Evolutionary conservation across 2,797 vertebrate species (phyloP), one percentile per base, ranked within the genome.

Genomic region (Sebastes hubbsi): DNA sequence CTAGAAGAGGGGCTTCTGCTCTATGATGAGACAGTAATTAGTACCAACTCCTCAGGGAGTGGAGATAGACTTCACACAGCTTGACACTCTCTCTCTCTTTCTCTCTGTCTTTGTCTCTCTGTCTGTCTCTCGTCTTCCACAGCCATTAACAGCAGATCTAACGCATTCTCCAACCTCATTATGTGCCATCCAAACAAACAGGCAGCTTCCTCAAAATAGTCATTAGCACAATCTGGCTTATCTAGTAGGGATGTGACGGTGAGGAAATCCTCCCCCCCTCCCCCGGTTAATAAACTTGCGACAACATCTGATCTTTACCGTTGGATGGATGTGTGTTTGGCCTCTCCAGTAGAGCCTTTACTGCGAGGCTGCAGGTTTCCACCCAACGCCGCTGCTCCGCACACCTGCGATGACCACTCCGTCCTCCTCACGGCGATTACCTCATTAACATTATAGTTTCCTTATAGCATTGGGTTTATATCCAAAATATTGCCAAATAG

Each of bases 11-110:
- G 75, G 65, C 81, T 84, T 87, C 72, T 81, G 86, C 83, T 91
- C 75, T 54, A 60, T 91, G 88, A 92, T 90, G 86, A 93, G 85
- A 88, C 81, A 58, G 87, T 93, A 93, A 95, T 94, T 91, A 92
- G 91, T 86, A 65, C 75, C 18, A 86, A 67, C 80, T 92, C 92
- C 91, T 85, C 34, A 81, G 92, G 90, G 91, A 93, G 80, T 61
- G 49, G 70, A 87, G 89, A 92, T 85, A 87, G 89, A 89, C 90
- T 84, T 89, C 87, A 80, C 72, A 63, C 54, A 71, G 79, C 74
- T 75, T 80, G 80, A 79, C 70, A 65, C 56, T 4, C 56, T 30
- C 49, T 32, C n/a, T 52, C 36, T 56, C 24, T 59, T 14, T 66
- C 46, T 61, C 3, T 74, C 68, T 72, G 32, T 74, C 60, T 11